Evolutionary conservation across 2,888 invertebrate species (phyloP), one percentile per base, ranked within the genome.

Genomic region (Coenonympha arcania): DNA sequence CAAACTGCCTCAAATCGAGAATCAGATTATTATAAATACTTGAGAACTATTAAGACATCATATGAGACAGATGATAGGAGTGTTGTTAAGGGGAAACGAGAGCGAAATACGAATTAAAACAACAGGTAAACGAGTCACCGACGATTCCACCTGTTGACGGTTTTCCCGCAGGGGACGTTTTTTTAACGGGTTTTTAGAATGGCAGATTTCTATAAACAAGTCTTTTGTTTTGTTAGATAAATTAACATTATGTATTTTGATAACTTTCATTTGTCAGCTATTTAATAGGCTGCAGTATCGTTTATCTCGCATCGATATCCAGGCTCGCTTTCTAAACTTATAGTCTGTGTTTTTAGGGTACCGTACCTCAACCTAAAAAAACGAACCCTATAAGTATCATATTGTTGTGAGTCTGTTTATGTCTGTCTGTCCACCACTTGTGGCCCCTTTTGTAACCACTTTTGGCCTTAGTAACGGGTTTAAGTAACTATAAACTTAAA

Each of bases 71-170:
- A 37, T 8, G 20, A 30, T 49, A 13, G 8, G 4, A 15, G 24
- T 16, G n/a, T 16, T 13, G 13, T 5, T 9, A 30, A 15, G 51
- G 18, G 16, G 15, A 47, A 52, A 48, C 24, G 51, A 48, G 56
- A 57, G 18, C 19, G 22, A 13, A 39, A 39, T 5, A 5, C 8
- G 40, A 43, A 56, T 55, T 49, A 49, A 37, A 13, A 48, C 28
- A n/a, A 51, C 52, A 53, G 47, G 53, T 50, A 53, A 55, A 49
- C 49, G 48, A 54, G 31, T 56, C 46, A 54, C 16, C 22, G 18
- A 6, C 24, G 2, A 19, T 45, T 49, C 24, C 30, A 22, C 36
- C 6, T 11, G 26, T 37, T 39, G 18, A 9, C 16, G 55, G 54
- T 56, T 56, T 56, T 48, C 34, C 56, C 39, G 18, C 5, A 20